Evolutionary conservation across 2,113 vertebrate genomes (phyloP).

Genomic region (Pedionomus torquatus): DNA sequence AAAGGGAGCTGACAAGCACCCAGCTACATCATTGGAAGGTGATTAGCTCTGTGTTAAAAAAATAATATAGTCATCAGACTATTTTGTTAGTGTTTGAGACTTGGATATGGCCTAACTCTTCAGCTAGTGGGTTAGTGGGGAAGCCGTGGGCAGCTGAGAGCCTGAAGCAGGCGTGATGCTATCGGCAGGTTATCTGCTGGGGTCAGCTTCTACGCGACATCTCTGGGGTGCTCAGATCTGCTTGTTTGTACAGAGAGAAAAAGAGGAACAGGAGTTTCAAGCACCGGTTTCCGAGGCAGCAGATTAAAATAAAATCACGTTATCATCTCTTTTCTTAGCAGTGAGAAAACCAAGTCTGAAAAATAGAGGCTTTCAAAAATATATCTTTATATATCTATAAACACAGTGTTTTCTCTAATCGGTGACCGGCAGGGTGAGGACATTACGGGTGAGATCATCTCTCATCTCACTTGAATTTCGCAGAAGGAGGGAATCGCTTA

Average conservation of each 20-base stretch:
- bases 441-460: slow-evolving; percentile 26
- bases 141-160: neutral
- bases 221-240: slow-evolving; percentile 29
- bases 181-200: slow-evolving; percentile 8
- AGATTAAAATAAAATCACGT: slow-evolving; percentile 64
- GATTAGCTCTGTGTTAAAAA: slow-evolving; percentile 52
- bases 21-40: neutral
- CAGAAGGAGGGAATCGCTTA: slow-evolving; percentile 70
- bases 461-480: slow-evolving; percentile 56
- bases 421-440: slow-evolving; percentile 53
- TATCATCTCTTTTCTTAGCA: slow-evolving; percentile 49
- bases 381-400: slow-evolving; percentile 75
- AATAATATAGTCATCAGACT: neutral
- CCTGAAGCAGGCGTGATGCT: neutral
- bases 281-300: slow-evolving; percentile 50
- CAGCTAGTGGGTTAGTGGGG: slow-evolving; percentile 44
- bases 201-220: neutral
- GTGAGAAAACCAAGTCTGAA: slow-evolving; percentile 71
- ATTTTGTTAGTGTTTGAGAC: slow-evolving; percentile 9
- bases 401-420: slow-evolving; percentile 72
- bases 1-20: slow-evolving; percentile 41
- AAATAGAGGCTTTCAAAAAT: slow-evolving; percentile 75
- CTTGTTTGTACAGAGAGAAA: neutral
- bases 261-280: slow-evolving; percentile 19
- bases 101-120: slow-evolving; percentile 10